These are phyloP conservation scores for Heliconius ethilla DNA, from an alignment of 2,888 invertebrate genomes.

Conservation along the genomic window DNA sequence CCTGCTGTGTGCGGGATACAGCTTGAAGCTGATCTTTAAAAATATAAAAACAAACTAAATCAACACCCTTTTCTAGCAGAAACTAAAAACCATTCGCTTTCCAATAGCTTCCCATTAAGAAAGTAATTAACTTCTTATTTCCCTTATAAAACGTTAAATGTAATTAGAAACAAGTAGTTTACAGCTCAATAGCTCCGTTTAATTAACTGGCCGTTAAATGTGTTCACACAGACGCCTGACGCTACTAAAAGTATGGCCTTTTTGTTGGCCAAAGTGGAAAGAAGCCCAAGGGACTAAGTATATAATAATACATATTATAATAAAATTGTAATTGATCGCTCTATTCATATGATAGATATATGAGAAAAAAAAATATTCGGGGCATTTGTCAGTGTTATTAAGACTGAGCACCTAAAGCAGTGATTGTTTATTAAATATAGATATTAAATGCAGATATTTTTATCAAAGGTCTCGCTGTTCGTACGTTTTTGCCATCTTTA, in stretches of 20 bases:
- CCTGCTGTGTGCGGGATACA: too few relatives aligned
- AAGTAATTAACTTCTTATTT: slow-evolving; percentile 22
- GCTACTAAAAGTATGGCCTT: background rate
- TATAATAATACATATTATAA: background rate
- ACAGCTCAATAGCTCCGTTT: slow-evolving; percentile 24
- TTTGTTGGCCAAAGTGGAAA: background rate
- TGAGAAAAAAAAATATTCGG: too few relatives aligned
- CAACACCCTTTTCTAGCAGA: background rate
- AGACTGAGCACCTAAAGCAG: too few relatives aligned
- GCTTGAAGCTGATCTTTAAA: background rate
- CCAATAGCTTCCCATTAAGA: slow-evolving; percentile 9
- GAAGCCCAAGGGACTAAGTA: background rate
- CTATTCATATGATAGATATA: too few relatives aligned
- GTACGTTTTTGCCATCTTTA: too few relatives aligned
- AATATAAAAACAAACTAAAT: background rate
- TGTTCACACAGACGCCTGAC: slow-evolving; percentile 14
- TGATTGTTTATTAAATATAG: too few relatives aligned
- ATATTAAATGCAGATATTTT: too few relatives aligned
- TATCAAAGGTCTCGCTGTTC: too few relatives aligned
- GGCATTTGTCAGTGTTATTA: too few relatives aligned
- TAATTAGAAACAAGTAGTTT: slow-evolving; percentile 31
- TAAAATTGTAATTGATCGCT: background rate
- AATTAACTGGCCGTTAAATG: slow-evolving; percentile 29
- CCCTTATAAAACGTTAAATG: slow-evolving; percentile 15
- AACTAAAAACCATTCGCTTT: background rate